Conservation (phyloP, 2,888 invertebrate species). For the Lottia scabra region DNA sequence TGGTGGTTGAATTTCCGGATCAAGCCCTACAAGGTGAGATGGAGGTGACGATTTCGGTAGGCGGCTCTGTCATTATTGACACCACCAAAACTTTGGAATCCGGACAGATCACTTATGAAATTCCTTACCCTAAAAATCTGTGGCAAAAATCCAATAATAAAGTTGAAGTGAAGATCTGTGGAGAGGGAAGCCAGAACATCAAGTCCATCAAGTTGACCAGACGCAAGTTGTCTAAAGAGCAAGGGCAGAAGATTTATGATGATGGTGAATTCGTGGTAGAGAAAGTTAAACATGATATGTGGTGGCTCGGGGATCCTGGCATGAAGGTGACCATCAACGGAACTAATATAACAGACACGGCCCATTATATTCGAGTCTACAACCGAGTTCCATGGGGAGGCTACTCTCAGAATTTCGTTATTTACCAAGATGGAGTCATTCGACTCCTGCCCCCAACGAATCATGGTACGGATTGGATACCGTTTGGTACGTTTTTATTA, state of each 20-base stretch:
- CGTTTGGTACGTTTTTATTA: not conserved
- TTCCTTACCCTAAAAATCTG: not conserved
- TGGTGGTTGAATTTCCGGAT: not conserved
- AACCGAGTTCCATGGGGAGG: not conserved
- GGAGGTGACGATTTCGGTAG: not conserved
- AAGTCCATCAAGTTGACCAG: not conserved
- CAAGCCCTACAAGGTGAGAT: not conserved
- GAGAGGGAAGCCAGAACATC: not conserved
- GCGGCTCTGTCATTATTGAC: not conserved
- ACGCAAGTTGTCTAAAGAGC: not conserved
- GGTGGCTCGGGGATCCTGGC: not conserved
- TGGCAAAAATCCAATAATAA: not conserved
- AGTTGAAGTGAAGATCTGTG: not conserved
- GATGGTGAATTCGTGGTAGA: not conserved
- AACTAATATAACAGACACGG: not conserved
- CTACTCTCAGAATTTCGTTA: not conserved
- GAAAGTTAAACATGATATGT: not conserved
- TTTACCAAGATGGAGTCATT: conserved; percentile 1
- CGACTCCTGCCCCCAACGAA: not conserved
- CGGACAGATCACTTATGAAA: not conserved
- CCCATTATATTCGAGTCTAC: not conserved
- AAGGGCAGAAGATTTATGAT: not conserved
- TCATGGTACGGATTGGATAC: not conserved
- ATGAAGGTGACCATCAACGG: not conserved
- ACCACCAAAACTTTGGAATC: not conserved